Evolutionary conservation across 2,888 invertebrate species (phyloP).

Genomic region (Ectobius pallidus): DNA sequence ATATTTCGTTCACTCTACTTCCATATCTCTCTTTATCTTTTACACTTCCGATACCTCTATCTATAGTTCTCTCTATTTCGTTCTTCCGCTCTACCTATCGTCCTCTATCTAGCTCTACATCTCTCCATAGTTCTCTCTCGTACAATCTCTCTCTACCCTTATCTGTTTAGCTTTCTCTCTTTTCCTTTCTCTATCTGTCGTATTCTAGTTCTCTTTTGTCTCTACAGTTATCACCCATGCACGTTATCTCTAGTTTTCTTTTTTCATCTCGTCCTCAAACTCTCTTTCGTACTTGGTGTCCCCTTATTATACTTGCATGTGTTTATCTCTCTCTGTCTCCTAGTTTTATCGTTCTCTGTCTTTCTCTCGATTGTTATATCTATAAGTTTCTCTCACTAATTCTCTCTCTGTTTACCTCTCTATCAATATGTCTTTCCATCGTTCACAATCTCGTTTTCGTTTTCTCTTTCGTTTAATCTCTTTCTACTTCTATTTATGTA

Average conservation of each 20-base stretch:
- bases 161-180: too few relatives aligned
- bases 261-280: not conserved
- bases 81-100: slow-evolving; percentile 20
- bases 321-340: slow-evolving; percentile 8
- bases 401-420: not conserved
- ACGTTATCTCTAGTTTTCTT: slow-evolving; percentile 10
- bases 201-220: too few relatives aligned
- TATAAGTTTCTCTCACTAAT: not conserved
- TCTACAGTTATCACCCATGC: too few relatives aligned
- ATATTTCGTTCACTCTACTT: not conserved
- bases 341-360: not conserved
- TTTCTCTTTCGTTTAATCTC: slow-evolving; percentile 20
- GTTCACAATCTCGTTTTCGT: not conserved
- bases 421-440: not conserved
- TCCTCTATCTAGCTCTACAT: not conserved
- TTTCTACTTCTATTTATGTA: slow-evolving; percentile 32
- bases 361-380: not conserved
- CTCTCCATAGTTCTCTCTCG: slow-evolving; percentile 8
- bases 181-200: too few relatives aligned
- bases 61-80: slow-evolving; percentile 5
- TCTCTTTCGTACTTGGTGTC: too few relatives aligned
- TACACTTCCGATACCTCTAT: not conserved
- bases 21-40: slow-evolving; percentile 8
- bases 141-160: too few relatives aligned
- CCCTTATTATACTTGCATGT: too few relatives aligned